Conservation (phyloP, 2,113 vertebrate species). For the Antechinus flavipes region DNA sequence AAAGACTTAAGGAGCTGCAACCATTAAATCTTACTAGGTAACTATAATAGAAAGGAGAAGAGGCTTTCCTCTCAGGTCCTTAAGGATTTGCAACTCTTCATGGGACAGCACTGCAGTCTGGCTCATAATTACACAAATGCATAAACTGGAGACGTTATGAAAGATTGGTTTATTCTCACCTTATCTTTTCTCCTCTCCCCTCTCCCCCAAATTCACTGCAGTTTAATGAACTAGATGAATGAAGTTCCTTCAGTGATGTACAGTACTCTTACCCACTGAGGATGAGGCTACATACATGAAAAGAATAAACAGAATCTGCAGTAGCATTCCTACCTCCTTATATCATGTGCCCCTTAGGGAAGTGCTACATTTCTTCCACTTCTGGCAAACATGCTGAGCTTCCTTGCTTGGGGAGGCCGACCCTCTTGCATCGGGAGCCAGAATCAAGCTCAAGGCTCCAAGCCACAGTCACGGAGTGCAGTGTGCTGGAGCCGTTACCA, state of each 20-base stretch:
- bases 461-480: slow-evolving; percentile 73
- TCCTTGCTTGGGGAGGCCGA: slow-evolving; percentile 58
- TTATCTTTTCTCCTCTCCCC: slow-evolving; percentile 61
- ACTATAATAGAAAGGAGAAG: background rate
- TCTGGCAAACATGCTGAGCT: slow-evolving; percentile 74
- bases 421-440: slow-evolving; percentile 69
- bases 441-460: slow-evolving; percentile 73
- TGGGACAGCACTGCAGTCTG: slow-evolving; percentile 82
- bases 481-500: slow-evolving; percentile 85
- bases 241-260: slow-evolving; percentile 78
- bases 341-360: slow-evolving; percentile 50
- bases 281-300: slow-evolving; percentile 42
- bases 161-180: slow-evolving; percentile 72
- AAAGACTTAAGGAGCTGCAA: slow-evolving; percentile 50
- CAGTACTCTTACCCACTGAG: slow-evolving; percentile 63
- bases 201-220: slow-evolving; percentile 51
- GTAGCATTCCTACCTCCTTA: slow-evolving; percentile 77
- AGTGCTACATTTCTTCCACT: slow-evolving; percentile 74
- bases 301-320: slow-evolving; percentile 65
- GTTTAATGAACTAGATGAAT: slow-evolving; percentile 75
- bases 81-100: slow-evolving; percentile 69
- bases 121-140: slow-evolving; percentile 72
- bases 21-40: background rate
- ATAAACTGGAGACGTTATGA: slow-evolving; percentile 68
- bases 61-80: slow-evolving; percentile 16